Percentiles rank a stretch among this genome's conserved stretches.
phyloP scores from a whole-genome alignment of 1,140 invertebrate species.

The Drosophila pseudoananassae region DNA sequence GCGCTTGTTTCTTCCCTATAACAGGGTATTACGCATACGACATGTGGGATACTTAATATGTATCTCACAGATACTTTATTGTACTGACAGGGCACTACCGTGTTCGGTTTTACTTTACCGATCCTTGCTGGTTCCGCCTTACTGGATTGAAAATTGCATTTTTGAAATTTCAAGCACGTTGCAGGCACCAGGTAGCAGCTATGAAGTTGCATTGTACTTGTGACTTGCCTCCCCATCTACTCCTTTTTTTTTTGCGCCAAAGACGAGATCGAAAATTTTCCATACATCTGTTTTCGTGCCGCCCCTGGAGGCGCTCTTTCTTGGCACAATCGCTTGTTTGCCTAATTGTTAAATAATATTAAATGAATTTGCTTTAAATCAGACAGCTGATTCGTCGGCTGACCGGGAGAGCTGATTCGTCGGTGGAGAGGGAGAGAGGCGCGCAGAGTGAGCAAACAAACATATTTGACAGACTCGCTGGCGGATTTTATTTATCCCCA shows the following conservation, averaged over 20 bases:
- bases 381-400: constrained; percentile 69
- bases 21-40: not conserved
- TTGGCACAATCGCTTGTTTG: constrained; percentile 30
- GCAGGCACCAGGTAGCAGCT: constrained; percentile 42
- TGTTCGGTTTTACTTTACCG: too few species aligned
- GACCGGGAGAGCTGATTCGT: constrained; percentile 57
- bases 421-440: constrained; percentile 36
- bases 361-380: constrained; percentile 63
- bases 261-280: constrained; percentile 53
- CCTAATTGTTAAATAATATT: constrained; percentile 70
- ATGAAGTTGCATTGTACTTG: not conserved
- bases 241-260: constrained; percentile 26
- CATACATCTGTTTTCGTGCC: constrained; percentile 36
- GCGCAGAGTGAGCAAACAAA: constrained; percentile 39
- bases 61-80: not conserved
- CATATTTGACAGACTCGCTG: constrained; percentile 53
- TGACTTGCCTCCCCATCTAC: not conserved
- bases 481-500: constrained; percentile 31
- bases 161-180: constrained; percentile 78
- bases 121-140: constrained; percentile 60
- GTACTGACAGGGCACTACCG: not conserved
- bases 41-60: not conserved
- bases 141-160: constrained; percentile 72
- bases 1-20: constrained; percentile 26
- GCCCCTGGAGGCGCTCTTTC: constrained; percentile 19